A percentile compares a stretch with the other conserved stretches of the same genome.
phyloP scores from a whole-genome alignment of 30 jellyfish, hydroid and myxozoan genomes.

The Mastigias papua region DNA sequence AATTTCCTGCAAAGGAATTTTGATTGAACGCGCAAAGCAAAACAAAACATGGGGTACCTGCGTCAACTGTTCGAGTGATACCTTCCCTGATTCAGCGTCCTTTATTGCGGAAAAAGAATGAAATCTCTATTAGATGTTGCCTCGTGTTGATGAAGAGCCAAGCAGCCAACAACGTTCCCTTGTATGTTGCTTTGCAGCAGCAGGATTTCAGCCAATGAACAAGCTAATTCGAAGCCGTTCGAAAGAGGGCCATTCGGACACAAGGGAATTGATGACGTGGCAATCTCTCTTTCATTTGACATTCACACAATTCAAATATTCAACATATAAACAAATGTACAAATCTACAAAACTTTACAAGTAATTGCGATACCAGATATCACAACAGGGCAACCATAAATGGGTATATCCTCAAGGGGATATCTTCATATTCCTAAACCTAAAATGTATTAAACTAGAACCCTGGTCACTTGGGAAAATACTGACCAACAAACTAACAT shows the following conservation, averaged over 20 bases:
- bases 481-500: too few relatives aligned
- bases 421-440: neutral
- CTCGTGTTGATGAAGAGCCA: conserved; percentile 23
- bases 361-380: neutral
- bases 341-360: neutral
- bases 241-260: conserved; percentile 65
- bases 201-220: conserved; percentile 17
- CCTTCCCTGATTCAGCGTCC: conserved; percentile 70
- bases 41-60: conserved; percentile 79
- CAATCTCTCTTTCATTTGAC: conserved; percentile 60
- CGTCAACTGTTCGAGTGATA: conserved; percentile 69
- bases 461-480: too few relatives aligned
- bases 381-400: neutral
- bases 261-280: conserved; percentile 70
- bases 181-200: conserved; percentile 1
- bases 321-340: conserved; percentile 10
- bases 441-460: too few relatives aligned
- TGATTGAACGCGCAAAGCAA: conserved; percentile 34
- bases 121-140: conserved; percentile 52
- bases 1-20: neutral
- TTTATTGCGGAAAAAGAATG: conserved; percentile 66
- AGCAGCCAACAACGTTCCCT: conserved; percentile 38
- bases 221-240: conserved; percentile 43
- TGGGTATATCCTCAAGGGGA: too few relatives aligned
- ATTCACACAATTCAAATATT: conserved; percentile 26